Conservation (phyloP, 2,888 invertebrate species). For the Onchidella celtica region DNA sequence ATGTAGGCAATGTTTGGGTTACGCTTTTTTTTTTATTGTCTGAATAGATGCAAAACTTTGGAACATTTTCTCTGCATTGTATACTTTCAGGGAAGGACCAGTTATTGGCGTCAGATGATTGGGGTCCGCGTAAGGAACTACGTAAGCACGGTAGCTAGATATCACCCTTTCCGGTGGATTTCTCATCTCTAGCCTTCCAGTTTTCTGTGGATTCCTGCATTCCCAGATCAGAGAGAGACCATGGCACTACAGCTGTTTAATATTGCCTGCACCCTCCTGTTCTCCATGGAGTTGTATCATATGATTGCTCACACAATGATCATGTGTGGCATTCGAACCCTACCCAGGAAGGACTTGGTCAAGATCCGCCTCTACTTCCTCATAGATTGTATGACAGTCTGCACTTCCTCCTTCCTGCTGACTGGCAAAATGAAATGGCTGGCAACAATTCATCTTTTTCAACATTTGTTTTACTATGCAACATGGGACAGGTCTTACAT, state of each 20-base stretch:
- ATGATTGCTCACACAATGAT: constrained; percentile 66
- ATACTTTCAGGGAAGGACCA: no score
- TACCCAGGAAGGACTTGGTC: constrained; percentile 73
- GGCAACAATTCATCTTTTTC: constrained; percentile 65
- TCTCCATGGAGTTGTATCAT: constrained; percentile 71
- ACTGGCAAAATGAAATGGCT: constrained; percentile 69
- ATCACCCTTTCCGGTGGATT: no score
- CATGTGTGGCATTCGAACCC: constrained; percentile 68
- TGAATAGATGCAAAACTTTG: no score
- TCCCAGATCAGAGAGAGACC: no score
- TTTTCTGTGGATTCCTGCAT: no score
- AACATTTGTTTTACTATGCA: constrained; percentile 72
- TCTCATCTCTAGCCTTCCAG: no score
- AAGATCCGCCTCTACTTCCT: constrained; percentile 72
- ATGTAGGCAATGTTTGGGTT: no score
- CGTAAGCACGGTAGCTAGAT: no score
- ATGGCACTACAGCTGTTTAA: constrained; percentile 20
- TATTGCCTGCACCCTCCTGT: constrained; percentile 54
- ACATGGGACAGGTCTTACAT: constrained; percentile 70
- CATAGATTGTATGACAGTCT: constrained; percentile 69
- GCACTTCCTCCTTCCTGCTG: constrained; percentile 64
- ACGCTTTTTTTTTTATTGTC: no score
- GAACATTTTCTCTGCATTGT: no score
- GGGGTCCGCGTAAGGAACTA: no score
- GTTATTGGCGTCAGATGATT: no score